Evolutionary conservation across 2,113 vertebrate genomes (phyloP).

Genomic region (Ancistrus triradiatus): DNA sequence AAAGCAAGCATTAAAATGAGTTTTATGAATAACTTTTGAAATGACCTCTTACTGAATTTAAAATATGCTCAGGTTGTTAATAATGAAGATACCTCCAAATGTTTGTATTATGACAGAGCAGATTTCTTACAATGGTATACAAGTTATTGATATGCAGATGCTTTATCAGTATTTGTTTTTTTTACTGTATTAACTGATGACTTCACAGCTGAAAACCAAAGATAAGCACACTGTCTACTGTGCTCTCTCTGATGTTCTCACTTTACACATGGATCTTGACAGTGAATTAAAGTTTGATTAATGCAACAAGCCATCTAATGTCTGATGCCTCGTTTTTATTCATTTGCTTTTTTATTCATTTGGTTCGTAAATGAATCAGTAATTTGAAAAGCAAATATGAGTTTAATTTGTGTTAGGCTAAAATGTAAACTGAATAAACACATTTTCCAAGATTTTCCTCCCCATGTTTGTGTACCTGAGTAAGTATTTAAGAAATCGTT

Average conservation of each 20-base stretch:
- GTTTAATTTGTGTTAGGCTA: too few relatives aligned
- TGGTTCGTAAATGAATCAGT: too few relatives aligned
- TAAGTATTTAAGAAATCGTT: too few relatives aligned
- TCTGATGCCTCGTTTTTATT: not conserved
- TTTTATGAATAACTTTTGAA: conserved; percentile 24
- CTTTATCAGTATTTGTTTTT: conserved; percentile 3
- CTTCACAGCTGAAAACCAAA: conserved; percentile 43
- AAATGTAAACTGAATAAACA: too few relatives aligned
- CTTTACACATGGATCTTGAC: conserved; percentile 53
- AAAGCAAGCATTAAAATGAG: conserved; percentile 3
- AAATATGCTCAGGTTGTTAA: conserved; percentile 36
- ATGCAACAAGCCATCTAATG: conserved; percentile 35
- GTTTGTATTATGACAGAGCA: conserved; percentile 22
- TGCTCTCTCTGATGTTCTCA: conserved; percentile 49
- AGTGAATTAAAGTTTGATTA: conserved; percentile 60
- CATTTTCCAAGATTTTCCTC: too few relatives aligned
- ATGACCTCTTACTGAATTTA: conserved; percentile 20
- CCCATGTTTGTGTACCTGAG: too few relatives aligned
- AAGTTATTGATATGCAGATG: conserved; percentile 24
- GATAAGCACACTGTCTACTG: conserved; percentile 38
- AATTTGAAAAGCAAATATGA: too few relatives aligned
- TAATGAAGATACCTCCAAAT: conserved; percentile 14
- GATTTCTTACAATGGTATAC: not conserved
- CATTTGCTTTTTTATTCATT: too few relatives aligned
- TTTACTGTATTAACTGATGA: conserved; percentile 31